Conservation (phyloP, 1,140 invertebrate species). For the Eumaeus atala region DNA sequence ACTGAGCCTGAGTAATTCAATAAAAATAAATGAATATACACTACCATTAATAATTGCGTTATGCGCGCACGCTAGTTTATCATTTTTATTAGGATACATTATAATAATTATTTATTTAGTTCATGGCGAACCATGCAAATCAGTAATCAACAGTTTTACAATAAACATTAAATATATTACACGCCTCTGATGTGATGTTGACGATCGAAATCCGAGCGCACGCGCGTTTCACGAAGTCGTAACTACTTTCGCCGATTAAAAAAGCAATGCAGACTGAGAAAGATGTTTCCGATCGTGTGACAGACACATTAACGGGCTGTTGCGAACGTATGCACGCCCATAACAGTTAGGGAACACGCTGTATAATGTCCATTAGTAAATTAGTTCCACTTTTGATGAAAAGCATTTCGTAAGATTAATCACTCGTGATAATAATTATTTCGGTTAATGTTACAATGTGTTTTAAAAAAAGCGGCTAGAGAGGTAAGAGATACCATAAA, state of each 20-base stretch:
- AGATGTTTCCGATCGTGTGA: slow-evolving; percentile 27
- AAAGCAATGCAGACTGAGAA: slow-evolving; percentile 28
- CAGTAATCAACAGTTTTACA: too few species aligned
- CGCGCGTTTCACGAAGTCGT: slow-evolving; percentile 36
- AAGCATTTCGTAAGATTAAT: slow-evolving; percentile 12
- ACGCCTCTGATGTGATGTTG: not conserved
- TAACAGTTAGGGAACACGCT: slow-evolving; percentile 4
- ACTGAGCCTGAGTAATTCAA: too few species aligned
- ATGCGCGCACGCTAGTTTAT: too few species aligned
- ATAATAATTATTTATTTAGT: too few species aligned
- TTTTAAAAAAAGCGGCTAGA: too few species aligned
- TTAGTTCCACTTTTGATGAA: slow-evolving; percentile 19
- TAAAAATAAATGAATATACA: too few species aligned
- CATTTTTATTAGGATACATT: too few species aligned
- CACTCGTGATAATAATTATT: slow-evolving; percentile 1
- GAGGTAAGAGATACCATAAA: too few species aligned
- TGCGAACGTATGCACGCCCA: not conserved
- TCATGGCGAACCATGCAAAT: too few species aligned
- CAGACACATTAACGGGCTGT: slow-evolving; percentile 19
- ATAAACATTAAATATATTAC: not conserved
- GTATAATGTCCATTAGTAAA: slow-evolving; percentile 14
- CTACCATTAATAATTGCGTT: too few species aligned
- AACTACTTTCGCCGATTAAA: slow-evolving; percentile 65
- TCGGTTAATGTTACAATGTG: not conserved
- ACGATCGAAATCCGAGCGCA: slow-evolving; percentile 41